Conservation (phyloP, 2,888 invertebrate species). For the Ptilodon capucinus region DNA sequence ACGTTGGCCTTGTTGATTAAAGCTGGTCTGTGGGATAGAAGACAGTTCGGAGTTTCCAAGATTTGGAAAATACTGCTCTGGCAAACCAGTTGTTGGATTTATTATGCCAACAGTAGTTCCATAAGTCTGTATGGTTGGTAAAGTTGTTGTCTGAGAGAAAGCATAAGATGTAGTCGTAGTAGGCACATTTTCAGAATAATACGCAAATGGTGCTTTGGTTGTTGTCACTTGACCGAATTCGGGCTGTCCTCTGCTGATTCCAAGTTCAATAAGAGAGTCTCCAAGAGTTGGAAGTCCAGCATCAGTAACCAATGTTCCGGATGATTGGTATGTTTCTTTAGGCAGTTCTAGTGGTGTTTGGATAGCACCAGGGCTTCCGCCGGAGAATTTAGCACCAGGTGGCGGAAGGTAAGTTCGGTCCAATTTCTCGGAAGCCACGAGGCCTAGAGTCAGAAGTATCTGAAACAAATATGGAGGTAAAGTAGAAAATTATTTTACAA, state of each 20-base stretch:
- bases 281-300: background rate
- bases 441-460: constrained; percentile 51
- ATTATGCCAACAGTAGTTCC: constrained; percentile 17
- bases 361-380: constrained; percentile 51
- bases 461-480: constrained; percentile 38
- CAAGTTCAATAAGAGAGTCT: background rate
- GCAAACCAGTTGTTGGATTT: constrained; percentile 22
- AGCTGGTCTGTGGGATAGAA: background rate
- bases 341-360: constrained; percentile 53
- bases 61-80: constrained; percentile 4
- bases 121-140: constrained; percentile 32
- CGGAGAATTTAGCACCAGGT: constrained; percentile 56
- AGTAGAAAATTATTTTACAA: too few species aligned
- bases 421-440: constrained; percentile 54
- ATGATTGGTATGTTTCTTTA: constrained; percentile 20
- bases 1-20: constrained; percentile 1
- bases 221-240: constrained; percentile 16
- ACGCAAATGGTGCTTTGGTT: constrained; percentile 3
- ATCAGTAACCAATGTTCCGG: background rate
- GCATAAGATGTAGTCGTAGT: constrained; percentile 50
- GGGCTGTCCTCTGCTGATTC: constrained; percentile 1
- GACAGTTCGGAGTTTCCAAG: background rate
- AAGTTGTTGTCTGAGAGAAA: constrained; percentile 52
- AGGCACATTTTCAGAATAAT: constrained; percentile 9
- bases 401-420: constrained; percentile 67